Evolutionary conservation across 2,113 vertebrate genomes (phyloP).

Genomic region (Phyllopteryx taeniolatus): DNA sequence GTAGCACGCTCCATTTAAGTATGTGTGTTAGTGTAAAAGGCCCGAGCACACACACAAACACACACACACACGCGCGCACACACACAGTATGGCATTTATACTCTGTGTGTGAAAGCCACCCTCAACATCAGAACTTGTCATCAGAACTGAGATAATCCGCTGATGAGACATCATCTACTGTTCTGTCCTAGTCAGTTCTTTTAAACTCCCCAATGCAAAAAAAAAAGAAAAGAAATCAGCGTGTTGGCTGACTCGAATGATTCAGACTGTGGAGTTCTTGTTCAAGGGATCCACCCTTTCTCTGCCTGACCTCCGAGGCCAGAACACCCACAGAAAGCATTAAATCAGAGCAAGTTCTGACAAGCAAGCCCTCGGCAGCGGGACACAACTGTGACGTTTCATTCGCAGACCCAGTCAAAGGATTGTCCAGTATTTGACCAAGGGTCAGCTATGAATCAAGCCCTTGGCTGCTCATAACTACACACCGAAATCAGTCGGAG

Average conservation of each 20-base stretch:
- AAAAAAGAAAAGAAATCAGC: neutral
- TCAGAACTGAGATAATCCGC: neutral
- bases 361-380: slow-evolving; percentile 11
- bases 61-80: neutral
- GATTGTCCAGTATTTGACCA: slow-evolving; percentile 37
- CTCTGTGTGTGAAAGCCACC: slow-evolving; percentile 18
- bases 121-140: neutral
- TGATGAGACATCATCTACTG: neutral
- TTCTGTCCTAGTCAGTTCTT: neutral
- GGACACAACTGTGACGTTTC: slow-evolving; percentile 5
- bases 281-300: slow-evolving; percentile 30
- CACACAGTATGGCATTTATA: slow-evolving; percentile 21
- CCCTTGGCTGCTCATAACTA: slow-evolving; percentile 32
- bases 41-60: neutral
- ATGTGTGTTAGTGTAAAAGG: neutral
- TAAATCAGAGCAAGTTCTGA: slow-evolving; percentile 42
- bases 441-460: slow-evolving; percentile 12
- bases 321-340: slow-evolving; percentile 48
- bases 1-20: slow-evolving; percentile 1
- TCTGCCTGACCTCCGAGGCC: slow-evolving; percentile 27
- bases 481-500: slow-evolving; percentile 34
- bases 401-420: slow-evolving; percentile 17
- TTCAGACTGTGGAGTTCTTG: slow-evolving; percentile 39
- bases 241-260: neutral
- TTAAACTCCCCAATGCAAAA: neutral